Conservation (phyloP, 2,888 invertebrate genomes). For the Drosophila demipolita region DNA sequence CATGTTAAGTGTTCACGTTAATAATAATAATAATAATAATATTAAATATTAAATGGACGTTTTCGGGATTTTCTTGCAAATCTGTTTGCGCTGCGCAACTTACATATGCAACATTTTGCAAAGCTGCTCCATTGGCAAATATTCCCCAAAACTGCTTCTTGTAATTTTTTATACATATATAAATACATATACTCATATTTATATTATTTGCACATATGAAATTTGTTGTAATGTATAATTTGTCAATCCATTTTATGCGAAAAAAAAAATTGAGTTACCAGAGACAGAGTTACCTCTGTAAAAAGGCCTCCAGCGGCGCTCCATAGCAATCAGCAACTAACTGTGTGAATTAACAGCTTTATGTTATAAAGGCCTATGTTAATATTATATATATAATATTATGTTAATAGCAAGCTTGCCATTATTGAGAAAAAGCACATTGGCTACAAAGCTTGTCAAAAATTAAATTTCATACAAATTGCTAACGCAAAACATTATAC, state of each 20-base stretch:
- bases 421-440: neutral
- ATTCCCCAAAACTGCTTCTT: no score
- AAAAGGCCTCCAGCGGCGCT: neutral
- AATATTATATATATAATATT: neutral
- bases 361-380: slow-evolving; percentile 17
- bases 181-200: no score
- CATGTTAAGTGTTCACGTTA: neutral
- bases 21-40: slow-evolving; percentile 27
- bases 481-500: slow-evolving; percentile 4
- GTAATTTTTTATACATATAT: no score
- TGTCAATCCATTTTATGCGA: no score
- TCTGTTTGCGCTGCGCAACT: slow-evolving; percentile 19
- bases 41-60: neutral
- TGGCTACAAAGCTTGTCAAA: slow-evolving; percentile 20
- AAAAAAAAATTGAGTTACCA: no score
- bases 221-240: no score
- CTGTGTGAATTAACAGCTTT: neutral
- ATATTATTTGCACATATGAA: no score
- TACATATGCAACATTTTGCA: slow-evolving; percentile 1
- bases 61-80: slow-evolving; percentile 21
- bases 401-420: slow-evolving; percentile 25
- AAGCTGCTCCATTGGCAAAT: no score
- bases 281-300: neutral
- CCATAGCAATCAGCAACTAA: slow-evolving; percentile 35
- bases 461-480: slow-evolving; percentile 16